Percentiles rank a stretch among this genome's conserved stretches.
Evolutionary conservation across 2,113 vertebrate genomes (phyloP).

Genomic region (Cheilinus undulatus): DNA sequence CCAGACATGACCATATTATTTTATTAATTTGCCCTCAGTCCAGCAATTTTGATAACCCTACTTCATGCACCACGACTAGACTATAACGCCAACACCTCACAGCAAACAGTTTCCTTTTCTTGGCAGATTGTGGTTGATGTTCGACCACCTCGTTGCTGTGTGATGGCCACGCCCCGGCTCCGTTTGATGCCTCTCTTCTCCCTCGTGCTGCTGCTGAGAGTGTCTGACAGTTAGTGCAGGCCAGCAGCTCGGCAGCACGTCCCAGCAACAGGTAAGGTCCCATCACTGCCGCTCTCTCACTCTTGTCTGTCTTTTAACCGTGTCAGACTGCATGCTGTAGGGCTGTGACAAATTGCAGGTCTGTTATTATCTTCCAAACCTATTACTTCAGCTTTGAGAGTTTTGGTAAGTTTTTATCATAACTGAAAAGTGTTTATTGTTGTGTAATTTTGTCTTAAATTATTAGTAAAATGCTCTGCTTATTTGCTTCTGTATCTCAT

Average conservation of each 20-base stretch:
- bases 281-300: constrained; percentile 28
- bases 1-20: not conserved
- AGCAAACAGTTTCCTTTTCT: constrained; percentile 3
- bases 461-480: not conserved
- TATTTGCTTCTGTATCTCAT: not conserved
- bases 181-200: constrained; percentile 32
- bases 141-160: constrained; percentile 13
- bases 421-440: constrained; percentile 1
- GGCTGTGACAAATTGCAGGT: constrained; percentile 25
- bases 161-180: constrained; percentile 73
- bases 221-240: constrained; percentile 61
- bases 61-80: not conserved
- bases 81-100: not conserved
- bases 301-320: not conserved
- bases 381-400: not conserved
- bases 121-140: constrained; percentile 1
- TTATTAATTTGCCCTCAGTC: not conserved
- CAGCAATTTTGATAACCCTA: not conserved
- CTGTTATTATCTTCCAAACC: constrained; percentile 1
- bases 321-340: not conserved
- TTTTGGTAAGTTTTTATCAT: not conserved
- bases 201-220: constrained; percentile 3
- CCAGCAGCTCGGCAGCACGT: constrained; percentile 56
- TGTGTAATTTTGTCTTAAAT: not conserved
- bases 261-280: constrained; percentile 80